phyloP scores from a whole-genome alignment of 2,888 invertebrate species.

The Myopa testacea region DNA sequence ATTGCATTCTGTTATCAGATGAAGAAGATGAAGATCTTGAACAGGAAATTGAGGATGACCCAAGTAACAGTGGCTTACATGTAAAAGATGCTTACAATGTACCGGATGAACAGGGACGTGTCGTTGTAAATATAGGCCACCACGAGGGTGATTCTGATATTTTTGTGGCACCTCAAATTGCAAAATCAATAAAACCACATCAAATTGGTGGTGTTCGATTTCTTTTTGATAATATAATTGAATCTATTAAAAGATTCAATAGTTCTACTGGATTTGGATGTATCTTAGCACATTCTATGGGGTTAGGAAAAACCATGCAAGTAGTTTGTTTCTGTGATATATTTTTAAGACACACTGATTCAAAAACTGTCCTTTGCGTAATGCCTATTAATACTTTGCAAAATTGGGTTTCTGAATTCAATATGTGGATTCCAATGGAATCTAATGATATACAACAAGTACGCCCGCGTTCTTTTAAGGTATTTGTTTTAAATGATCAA shows the following conservation, averaged over 20 bases:
- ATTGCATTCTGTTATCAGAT: slow-evolving; percentile 88
- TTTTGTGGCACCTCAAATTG: slow-evolving; percentile 91
- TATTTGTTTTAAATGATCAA: slow-evolving; percentile 92
- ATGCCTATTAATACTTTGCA: slow-evolving; percentile 99
- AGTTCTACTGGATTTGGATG: slow-evolving; percentile 95
- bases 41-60: slow-evolving; percentile 86
- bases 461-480: slow-evolving; percentile 84
- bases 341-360: slow-evolving; percentile 89
- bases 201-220: slow-evolving; percentile 97
- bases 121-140: slow-evolving; percentile 93
- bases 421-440: slow-evolving; percentile 93
- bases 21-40: slow-evolving; percentile 83
- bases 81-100: slow-evolving; percentile 92
- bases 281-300: slow-evolving; percentile 99
- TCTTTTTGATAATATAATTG: slow-evolving; percentile 96
- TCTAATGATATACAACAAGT: slow-evolving; percentile 75
- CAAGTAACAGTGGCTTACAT: slow-evolving; percentile 91
- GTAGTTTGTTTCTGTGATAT: slow-evolving; percentile 97
- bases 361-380: slow-evolving; percentile 91
- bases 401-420: slow-evolving; percentile 97
- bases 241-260: slow-evolving; percentile 89
- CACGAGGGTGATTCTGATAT: slow-evolving; percentile 91
- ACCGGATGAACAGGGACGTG: slow-evolving; percentile 91
- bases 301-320: slow-evolving; percentile 97
- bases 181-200: slow-evolving; percentile 93